phyloP scores from a whole-genome alignment of 2,113 vertebrate species.

The Ceyx cyanopectus region DNA sequence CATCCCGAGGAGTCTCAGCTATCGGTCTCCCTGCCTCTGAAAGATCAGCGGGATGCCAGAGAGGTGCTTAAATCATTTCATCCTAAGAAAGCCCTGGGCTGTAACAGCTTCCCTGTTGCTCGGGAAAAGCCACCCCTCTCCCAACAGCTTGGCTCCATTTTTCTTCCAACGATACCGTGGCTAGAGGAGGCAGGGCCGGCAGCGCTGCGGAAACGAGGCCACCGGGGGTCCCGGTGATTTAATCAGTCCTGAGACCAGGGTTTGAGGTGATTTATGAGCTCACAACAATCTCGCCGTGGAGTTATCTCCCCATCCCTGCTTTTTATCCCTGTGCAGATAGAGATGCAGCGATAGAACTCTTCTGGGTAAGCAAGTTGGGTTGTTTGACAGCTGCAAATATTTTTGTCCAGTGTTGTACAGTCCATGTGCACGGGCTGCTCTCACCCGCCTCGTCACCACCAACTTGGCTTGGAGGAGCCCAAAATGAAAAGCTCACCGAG shows the following conservation, averaged over 20 bases:
- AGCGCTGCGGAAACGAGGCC: not conserved
- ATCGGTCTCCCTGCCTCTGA: not conserved
- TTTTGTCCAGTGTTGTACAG: not conserved
- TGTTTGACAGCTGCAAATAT: not conserved
- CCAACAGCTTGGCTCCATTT: conserved; percentile 4
- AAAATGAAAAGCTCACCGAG: not conserved
- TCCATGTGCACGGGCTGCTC: not conserved
- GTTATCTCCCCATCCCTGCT: not conserved
- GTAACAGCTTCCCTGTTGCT: conserved; percentile 17
- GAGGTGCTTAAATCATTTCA: conserved; percentile 59
- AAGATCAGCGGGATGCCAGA: conserved; percentile 27
- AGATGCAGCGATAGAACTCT: not conserved
- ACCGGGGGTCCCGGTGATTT: not conserved
- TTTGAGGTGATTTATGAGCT: conserved; percentile 20
- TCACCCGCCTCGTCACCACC: rapidly evolving
- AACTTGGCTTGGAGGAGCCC: not conserved
- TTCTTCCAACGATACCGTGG: not conserved
- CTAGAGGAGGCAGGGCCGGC: not conserved
- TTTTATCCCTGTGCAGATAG: not conserved
- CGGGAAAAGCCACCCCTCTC: not conserved
- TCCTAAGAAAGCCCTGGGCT: conserved; percentile 37
- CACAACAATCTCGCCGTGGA: not conserved
- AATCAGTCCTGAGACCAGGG: not conserved
- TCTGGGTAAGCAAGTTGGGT: not conserved
- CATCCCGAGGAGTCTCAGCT: conserved; percentile 33